Evolutionary conservation across 2,113 vertebrate genomes (phyloP), one percentile per base, ranked within the genome.

Genomic region (Telmatochromis bifrenatus): DNA sequence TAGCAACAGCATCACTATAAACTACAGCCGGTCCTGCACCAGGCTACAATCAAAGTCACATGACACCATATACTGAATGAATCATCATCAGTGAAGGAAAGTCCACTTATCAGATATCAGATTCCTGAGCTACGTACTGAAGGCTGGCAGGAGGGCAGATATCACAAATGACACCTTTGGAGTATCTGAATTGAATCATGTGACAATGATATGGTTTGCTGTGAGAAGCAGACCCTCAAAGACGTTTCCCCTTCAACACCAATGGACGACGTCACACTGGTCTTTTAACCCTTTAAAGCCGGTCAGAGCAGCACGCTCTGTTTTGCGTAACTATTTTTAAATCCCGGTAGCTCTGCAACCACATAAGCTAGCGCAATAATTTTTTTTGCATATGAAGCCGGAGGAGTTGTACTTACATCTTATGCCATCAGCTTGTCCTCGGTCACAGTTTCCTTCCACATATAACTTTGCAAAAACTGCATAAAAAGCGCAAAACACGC

Each of bases 331-430:
- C 33, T 33, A 33, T 33, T 33, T 33, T 33, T 33, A 33, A 33
- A 33, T 33, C 33, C 33, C 3, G 7, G 33, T 33, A 33, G 33
- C 33, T 0, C 3, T 33, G 7, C 33, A 33, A 33, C 7, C 33
- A 33, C 7, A 0, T 33, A 0, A 33, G 33, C 33, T 33, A 33
- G 33, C 33, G 3, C 33, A 33, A 33, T 23, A 28, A 4, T 33
- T 8, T 33, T 33, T 33, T 33, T 33, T 33, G 33, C 33, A 33
- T 1, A 33, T 33, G 33, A 33, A 33, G 8, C 33, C 7, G 1
- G 33, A 33, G 33, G 33, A 33, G 33, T 33, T 33, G 31, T 33
- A 33, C 31, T 33, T 33, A 3, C 7, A 33, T 33, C 33, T 33
- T 33, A 33, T 33, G 3, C 33, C 33, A 33, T 33, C 33, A 33